Percentiles rank a stretch among this genome's conserved stretches.
phyloP scores from a whole-genome alignment of 2,797 vertebrate species.

The Squalus acanthias region DNA sequence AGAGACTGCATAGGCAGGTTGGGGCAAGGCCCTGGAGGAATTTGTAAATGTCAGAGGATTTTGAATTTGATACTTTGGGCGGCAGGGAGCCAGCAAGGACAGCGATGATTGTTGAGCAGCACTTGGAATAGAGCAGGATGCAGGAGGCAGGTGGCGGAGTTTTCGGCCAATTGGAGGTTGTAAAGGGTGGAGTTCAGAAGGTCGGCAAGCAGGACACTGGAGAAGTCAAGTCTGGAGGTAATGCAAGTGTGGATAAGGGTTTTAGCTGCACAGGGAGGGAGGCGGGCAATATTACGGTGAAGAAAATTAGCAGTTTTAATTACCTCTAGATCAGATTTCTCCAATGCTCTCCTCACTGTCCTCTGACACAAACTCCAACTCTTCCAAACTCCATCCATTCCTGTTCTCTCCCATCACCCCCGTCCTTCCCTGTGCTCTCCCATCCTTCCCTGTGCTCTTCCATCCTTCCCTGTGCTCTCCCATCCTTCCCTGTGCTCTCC shows the following conservation, averaged over 20 bases:
- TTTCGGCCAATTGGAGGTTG: neutral
- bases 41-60: neutral
- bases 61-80: neutral
- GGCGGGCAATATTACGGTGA: neutral
- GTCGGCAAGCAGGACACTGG: neutral
- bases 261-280: neutral
- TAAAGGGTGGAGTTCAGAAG: neutral
- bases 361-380: neutral
- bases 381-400: neutral
- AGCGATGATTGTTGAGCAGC: neutral
- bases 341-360: neutral
- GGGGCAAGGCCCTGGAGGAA: neutral
- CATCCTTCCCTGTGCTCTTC: too few species aligned
- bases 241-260: neutral
- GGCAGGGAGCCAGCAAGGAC: neutral
- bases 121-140: neutral
- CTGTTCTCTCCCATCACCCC: too few species aligned
- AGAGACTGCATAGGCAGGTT: neutral
- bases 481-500: too few species aligned
- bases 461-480: too few species aligned
- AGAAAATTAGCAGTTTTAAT: neutral
- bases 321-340: neutral
- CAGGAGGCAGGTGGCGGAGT: neutral
- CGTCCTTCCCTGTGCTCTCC: too few species aligned
- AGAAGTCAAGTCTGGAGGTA: neutral